These are phyloP conservation scores for Ageneiosus marmoratus DNA, from an alignment of 2,113 vertebrate species.

Conservation along the genomic window DNA sequence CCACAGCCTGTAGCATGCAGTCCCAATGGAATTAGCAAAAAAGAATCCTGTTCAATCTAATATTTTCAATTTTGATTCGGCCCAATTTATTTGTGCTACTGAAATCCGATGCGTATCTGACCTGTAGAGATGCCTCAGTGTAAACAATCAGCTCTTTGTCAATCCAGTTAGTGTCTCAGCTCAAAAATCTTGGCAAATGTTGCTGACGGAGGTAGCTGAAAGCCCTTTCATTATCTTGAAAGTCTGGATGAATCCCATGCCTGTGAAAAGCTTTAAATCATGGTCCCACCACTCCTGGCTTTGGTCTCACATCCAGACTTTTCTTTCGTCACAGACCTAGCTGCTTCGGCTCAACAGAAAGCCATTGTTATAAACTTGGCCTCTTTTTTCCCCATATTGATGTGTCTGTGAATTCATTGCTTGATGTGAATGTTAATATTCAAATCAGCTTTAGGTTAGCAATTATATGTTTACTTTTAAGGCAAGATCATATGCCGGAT, in stretches of 20 bases:
- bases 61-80: not conserved
- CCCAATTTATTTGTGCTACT: not conserved
- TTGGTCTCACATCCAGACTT: not conserved
- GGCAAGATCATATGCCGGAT: not conserved
- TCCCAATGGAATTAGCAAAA: not conserved
- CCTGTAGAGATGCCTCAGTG: not conserved
- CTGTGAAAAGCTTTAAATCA: not conserved
- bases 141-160: not conserved
- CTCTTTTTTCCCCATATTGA: not conserved
- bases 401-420: not conserved
- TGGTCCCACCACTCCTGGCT: not conserved
- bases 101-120: not conserved
- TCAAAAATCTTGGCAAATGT: not conserved
- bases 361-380: conserved; percentile 3
- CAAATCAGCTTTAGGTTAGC: not conserved
- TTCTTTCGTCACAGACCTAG: not conserved
- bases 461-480: not conserved
- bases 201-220: not conserved
- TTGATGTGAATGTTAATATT: not conserved
- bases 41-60: not conserved
- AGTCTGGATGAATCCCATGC: conserved; percentile 8
- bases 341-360: not conserved
- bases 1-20: too few relatives aligned
- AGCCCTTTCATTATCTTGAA: not conserved
- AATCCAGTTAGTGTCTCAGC: not conserved